Base-by-base conservation (phyloP, 2,888 invertebrate genomes). In the Spisula subtruncata region DNA sequence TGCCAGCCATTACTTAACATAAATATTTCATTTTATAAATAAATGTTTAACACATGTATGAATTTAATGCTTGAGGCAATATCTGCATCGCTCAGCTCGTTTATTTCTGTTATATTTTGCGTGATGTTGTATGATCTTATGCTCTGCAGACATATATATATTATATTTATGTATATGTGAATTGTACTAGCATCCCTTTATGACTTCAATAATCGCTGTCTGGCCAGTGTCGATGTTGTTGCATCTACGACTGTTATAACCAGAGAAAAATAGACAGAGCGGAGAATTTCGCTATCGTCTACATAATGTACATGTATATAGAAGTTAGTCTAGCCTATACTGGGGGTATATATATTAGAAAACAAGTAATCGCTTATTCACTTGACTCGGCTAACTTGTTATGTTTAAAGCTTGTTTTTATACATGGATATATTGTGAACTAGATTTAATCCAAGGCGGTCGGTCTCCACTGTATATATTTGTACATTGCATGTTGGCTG, bases 231-330 rank as follows among this genome's bases (percentile, higher is more conserved):
- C 32, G 75, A 75, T 32, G 75, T 35, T 35, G 35, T 35, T 35
- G 35, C 75, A 75, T 35, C 75, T 35, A 16, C 75, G 25, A 75
- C 75, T 75, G 75, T 35, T 20, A 60, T n/a, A 41, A 75, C 25
- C 6, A 75, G 75, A 75, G 35, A 75, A 75, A 75, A 75, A 75
- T 75, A 75, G 29, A 75, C 35, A 75, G 35, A 29, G 75, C 32
- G 32, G 75, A 75, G 32, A 75, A 75, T 75, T 60, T 75, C 75
- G 35, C 75, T 75, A 75, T 75, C 75, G 75, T 75, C 75, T 75
- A 75, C 32, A 32, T 14, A 16, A 75, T 75, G 32, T 75, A 75
- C 75, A 75, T 75, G 75, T 75, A 75, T 5, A 35, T 32, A 18
- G 75, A 75, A 16, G 29, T 75, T 35, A 18, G 75, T 75, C 75